A percentile compares a stretch with the other conserved stretches of the same genome.
Evolutionary conservation across 2,113 vertebrate species (phyloP).

Genomic region (Hemiscyllium ocellatum): DNA sequence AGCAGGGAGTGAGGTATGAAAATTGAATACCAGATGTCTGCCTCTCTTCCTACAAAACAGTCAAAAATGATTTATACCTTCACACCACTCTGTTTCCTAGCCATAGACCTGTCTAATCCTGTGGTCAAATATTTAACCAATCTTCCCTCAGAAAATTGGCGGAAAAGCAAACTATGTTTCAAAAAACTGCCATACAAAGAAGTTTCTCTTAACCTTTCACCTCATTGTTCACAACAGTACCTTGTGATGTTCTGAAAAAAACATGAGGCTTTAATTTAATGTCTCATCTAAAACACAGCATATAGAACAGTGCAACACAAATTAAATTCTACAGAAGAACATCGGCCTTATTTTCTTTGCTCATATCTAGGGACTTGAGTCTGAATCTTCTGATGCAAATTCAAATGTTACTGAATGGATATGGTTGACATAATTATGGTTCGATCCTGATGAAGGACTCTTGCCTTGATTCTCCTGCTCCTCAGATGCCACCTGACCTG

Average conservation of each 20-base stretch:
- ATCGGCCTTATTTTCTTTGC: background rate
- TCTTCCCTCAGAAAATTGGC: background rate
- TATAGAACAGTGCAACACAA: no score
- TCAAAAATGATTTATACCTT: background rate
- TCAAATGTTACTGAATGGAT: no score
- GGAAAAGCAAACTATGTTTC: background rate
- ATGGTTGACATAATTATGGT: background rate
- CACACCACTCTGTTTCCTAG: background rate
- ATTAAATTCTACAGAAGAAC: no score
- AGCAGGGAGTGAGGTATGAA: background rate
- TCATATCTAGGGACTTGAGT: background rate
- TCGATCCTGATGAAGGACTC: background rate
- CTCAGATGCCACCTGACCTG: no score
- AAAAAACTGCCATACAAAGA: background rate
- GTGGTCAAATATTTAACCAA: background rate
- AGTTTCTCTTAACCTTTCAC: background rate
- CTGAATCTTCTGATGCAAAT: background rate
- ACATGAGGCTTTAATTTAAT: background rate
- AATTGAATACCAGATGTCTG: background rate
- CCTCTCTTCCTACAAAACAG: background rate
- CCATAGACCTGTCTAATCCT: background rate
- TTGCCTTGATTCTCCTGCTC: no score
- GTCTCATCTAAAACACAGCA: no score
- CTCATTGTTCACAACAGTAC: background rate
- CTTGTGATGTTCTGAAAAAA: background rate